Percentiles rank a stretch among this genome's conserved stretches.
phyloP scores from a whole-genome alignment of 2,888 invertebrate species.

The Cheilosia vernalis region DNA sequence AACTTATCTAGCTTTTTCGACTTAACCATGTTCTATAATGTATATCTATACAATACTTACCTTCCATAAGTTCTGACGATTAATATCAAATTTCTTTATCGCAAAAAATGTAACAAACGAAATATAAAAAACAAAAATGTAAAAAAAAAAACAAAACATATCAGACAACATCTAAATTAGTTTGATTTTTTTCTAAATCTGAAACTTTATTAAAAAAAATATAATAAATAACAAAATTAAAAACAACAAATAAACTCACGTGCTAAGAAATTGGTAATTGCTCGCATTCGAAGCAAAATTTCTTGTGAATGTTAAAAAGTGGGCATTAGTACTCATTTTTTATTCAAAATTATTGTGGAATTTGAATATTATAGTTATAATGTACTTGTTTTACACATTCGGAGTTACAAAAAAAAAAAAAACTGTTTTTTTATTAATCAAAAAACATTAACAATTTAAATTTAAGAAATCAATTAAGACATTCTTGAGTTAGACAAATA shows the following conservation, averaged over 20 bases:
- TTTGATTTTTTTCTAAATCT: slow-evolving; percentile 53
- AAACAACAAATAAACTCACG: slow-evolving; percentile 77
- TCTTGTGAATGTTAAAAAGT: slow-evolving; percentile 68
- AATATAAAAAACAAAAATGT: slow-evolving; percentile 17
- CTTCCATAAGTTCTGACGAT: slow-evolving; percentile 1
- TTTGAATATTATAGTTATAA: slow-evolving; percentile 50
- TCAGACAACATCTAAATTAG: slow-evolving; percentile 72
- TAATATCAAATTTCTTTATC: slow-evolving; percentile 46
- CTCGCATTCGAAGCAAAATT: slow-evolving; percentile 74
- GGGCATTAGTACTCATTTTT: slow-evolving; percentile 76
- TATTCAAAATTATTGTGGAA: slow-evolving; percentile 49
- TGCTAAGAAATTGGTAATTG: slow-evolving; percentile 75
- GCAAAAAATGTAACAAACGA: slow-evolving; percentile 45
- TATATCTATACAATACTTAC: slow-evolving; percentile 44
- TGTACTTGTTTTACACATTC: slow-evolving; percentile 44
- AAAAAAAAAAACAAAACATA: slow-evolving; percentile 55
- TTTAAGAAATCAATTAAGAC: slow-evolving; percentile 21
- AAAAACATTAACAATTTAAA: slow-evolving; percentile 50
- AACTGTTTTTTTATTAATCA: slow-evolving; percentile 4
- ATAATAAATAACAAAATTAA: slow-evolving; percentile 77
- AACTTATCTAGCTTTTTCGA: too few relatives aligned
- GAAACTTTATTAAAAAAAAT: slow-evolving; percentile 74
- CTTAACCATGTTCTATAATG: background rate
- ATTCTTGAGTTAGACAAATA: slow-evolving; percentile 47
- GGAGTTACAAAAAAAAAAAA: slow-evolving; percentile 31